Percentiles rank a stretch among this genome's conserved stretches.
Evolutionary conservation across 1,140 invertebrate species (phyloP).

Genomic region (Hestina assimilis): DNA sequence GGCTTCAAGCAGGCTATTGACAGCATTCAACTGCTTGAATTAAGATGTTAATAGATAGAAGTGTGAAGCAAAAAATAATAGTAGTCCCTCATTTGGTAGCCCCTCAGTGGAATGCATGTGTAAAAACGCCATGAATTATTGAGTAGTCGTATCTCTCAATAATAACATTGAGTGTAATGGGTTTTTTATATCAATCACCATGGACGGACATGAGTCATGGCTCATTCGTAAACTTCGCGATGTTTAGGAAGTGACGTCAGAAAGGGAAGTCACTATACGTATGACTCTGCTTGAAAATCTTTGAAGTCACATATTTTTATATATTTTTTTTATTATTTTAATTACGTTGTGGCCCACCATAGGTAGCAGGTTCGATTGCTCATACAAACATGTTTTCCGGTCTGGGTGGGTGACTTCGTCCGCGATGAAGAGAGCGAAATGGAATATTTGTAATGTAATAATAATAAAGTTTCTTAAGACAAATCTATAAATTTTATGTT

Average conservation of each 20-base stretch:
- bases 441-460: no score
- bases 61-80: no score
- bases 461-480: no score
- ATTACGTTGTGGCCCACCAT: no score
- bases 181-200: conserved; percentile 23
- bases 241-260: conserved; percentile 26
- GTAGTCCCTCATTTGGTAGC: background rate
- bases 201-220: conserved; percentile 12
- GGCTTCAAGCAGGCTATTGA: no score
- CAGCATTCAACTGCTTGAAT: no score
- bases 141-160: conserved; percentile 10
- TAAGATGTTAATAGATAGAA: no score
- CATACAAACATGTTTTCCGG: no score
- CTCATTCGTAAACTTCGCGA: conserved; percentile 14
- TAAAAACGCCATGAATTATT: conserved; percentile 9
- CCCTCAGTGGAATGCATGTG: background rate
- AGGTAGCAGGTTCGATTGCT: no score
- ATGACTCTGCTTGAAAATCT: background rate
- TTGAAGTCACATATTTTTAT: background rate
- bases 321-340: background rate
- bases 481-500: no score
- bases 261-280: background rate
- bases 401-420: no score
- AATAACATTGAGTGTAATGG: conserved; percentile 14
- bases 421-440: no score